Base-by-base conservation (phyloP, 1,140 invertebrate species). In the Dolichoris vasculosae region DNA sequence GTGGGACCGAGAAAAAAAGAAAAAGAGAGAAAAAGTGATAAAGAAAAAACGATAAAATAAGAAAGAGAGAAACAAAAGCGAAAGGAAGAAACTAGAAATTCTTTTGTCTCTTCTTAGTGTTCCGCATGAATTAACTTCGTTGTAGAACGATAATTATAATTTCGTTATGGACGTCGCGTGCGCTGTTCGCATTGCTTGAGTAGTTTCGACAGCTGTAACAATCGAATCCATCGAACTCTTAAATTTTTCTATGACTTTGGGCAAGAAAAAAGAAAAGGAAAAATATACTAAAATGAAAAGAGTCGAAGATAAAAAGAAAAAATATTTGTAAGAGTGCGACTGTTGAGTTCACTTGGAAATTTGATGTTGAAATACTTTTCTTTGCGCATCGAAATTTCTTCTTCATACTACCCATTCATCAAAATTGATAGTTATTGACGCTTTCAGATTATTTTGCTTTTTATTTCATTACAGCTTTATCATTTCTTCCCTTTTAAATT, bases 81-180 rank as follows among this genome's bases (percentile, higher is more conserved):
- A 3, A 17, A 32, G 23, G 38, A 40, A 40, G 23, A n/a, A 38
- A 55, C 46, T 77, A 77, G n/a, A 55, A 55, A 77, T 77, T 77
- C 75, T 77, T 77, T 77, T 77, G 75, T 35, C 46, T 77, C 46
- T 76, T 81, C 40, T 32, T 51, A 43, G 43, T 30, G 64, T 81
- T 81, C 79, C 43, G 64, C 64, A 71, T 48, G 63, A 81, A 81
- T 81, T 48, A 81, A 20, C 40, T 46, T 11, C 23, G 26, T 17
- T 35, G 48, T 43, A 48, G 32, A 51, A 43, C 23, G 69, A 82
- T 71, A 82, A 75, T 75, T 75, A 82, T 71, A 40, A 73, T 75
- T 82, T 82, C 48, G 43, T 71, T 71, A 51, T 75, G 48, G 35
- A 69, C 43, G 64, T 71, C 79, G 13, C 59, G 38, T 63, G 55